These are phyloP conservation scores for Danaus chrysippus DNA, from an alignment of 2,888 invertebrate genomes.

Conservation along the genomic window DNA sequence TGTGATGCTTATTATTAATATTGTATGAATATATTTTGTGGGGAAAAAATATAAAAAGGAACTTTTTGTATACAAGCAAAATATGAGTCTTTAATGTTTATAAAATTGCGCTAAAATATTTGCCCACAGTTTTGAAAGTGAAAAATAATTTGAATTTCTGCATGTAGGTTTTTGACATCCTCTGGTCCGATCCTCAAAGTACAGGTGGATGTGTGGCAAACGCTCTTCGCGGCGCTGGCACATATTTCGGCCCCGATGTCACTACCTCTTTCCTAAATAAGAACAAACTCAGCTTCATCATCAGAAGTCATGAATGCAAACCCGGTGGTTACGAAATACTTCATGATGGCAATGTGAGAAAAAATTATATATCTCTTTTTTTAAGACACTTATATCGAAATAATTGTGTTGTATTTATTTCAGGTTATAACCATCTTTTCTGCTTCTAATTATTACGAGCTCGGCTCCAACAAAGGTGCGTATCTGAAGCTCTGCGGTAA, in stretches of 20 bases:
- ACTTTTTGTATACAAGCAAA: no score
- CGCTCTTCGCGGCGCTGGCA: slow-evolving; percentile 92
- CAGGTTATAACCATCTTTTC: slow-evolving; percentile 97
- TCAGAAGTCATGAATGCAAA: slow-evolving; percentile 96
- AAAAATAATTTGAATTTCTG: slow-evolving; percentile 10
- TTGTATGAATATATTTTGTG: no score
- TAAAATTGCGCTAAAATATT: no score
- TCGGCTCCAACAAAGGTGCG: slow-evolving; percentile 95
- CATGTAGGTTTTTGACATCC: slow-evolving; percentile 90
- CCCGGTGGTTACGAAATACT: slow-evolving; percentile 93
- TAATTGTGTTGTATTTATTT: slow-evolving; percentile 20
- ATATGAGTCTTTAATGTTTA: no score
- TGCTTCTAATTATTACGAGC: slow-evolving; percentile 97
- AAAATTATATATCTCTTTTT: neutral
- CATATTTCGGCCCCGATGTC: slow-evolving; percentile 95
- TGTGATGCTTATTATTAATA: no score
- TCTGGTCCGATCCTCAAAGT: slow-evolving; percentile 95
- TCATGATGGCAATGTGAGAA: slow-evolving; percentile 87
- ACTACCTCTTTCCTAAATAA: slow-evolving; percentile 87
- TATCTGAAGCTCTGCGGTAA: slow-evolving; percentile 90
- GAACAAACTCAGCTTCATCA: slow-evolving; percentile 86
- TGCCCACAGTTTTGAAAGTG: neutral
- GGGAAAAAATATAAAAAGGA: no score
- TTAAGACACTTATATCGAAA: neutral
- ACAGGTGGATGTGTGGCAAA: slow-evolving; percentile 89